Conservation (phyloP, 2,113 vertebrate genomes). For the Xyliphius kryptos region DNA sequence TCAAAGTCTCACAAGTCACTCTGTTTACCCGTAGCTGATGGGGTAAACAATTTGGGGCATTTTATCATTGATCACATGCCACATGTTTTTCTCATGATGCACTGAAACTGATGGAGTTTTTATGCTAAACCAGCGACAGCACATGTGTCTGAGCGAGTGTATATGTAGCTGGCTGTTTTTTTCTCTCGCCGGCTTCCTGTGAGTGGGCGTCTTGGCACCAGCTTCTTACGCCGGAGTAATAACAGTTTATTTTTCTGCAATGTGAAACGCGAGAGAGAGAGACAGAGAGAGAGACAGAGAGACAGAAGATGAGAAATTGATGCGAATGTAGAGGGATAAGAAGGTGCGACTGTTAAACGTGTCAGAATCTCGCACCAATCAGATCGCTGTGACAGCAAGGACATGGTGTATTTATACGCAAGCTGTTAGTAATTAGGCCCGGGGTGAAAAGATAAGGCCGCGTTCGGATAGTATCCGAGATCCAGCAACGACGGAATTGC, state of each 20-base stretch:
- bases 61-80: too few species aligned
- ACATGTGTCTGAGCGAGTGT: background rate
- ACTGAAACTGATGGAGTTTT: background rate
- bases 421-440: conserved; percentile 30
- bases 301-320: too few species aligned
- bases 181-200: background rate
- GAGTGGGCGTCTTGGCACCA: conserved; percentile 19
- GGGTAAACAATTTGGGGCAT: too few species aligned
- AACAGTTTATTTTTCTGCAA: conserved; percentile 21
- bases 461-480: background rate
- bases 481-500: too few species aligned
- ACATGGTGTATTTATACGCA: conserved; percentile 24
- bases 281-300: background rate
- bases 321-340: too few species aligned
- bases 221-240: conserved; percentile 26
- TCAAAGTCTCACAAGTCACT: too few species aligned
- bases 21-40: too few species aligned
- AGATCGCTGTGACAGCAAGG: conserved; percentile 20
- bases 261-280: conserved; percentile 7
- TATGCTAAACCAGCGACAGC: background rate
- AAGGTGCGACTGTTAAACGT: conserved; percentile 11
- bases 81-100: too few species aligned
- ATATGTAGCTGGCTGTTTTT: conserved; percentile 15
- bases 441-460: conserved; percentile 11
- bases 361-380: conserved; percentile 17